Base-by-base conservation (phyloP, 35 echinoderm and acorn worm species). In the Lytechinus pictus region DNA sequence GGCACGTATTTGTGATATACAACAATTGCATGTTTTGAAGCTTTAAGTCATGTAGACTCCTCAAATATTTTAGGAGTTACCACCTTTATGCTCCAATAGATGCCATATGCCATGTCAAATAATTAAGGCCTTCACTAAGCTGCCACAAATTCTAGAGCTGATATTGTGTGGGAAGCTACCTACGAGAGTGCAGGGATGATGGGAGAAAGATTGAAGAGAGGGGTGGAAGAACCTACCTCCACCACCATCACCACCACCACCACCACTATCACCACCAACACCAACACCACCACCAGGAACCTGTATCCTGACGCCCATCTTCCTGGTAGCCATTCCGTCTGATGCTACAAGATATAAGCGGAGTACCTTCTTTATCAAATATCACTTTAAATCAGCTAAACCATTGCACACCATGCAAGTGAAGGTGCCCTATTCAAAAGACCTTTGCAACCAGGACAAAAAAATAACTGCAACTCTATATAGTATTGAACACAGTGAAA, bases 291-390 rank as follows among this genome's bases (percentile, higher is more conserved):
- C 88, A 90, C 52, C 88, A 10, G 92, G 92, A 9, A 57, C 92
- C 27, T 53, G 55, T 55, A 93, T 93, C 92, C 92, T 93, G 54
- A 93, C 92, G 6, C 92, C 92, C 54, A 93, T 54, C 92, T 93
- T 93, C 92, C 92, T 93, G 54, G 92, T 93, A 57, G 92, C 92
- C 52, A 93, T 27, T 13, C 92, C 92, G 53, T 93, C 92, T 55
- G 92, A 93, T 10, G 92, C 92, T 93, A 93, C 3, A 79, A 79
- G 66, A 79, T 79, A 79, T 79, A 79, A 79, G 16, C 4, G 19
- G 66, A 79, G 66, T 24, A 79, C n/a, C 66, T 79, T 24, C 19
- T 79, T 79, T 24, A 79, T 79, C 66, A 79, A 79, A n/a, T 1
- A 79, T 24, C 66, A 24, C 66, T 79, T 79, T 14, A 79, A 24